phyloP scores from a whole-genome alignment of 2,797 vertebrate genomes.

The Moxostoma hubbsi region DNA sequence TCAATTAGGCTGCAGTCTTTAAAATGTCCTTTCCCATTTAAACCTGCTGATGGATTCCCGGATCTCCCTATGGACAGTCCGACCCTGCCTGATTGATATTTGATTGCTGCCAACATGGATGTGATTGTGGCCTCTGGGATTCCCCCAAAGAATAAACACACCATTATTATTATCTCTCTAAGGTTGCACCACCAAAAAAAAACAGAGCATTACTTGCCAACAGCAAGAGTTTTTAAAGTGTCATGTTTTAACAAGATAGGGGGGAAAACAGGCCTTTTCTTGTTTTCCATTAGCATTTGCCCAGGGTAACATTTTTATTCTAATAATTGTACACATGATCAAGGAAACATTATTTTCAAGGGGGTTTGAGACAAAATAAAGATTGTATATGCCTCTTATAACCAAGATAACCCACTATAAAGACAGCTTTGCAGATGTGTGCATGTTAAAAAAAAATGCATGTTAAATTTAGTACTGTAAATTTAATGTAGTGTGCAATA shows the following conservation, averaged over 20 bases:
- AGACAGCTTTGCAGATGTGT: too few relatives aligned
- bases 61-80: constrained; percentile 41
- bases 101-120: constrained; percentile 56
- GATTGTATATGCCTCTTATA: neutral
- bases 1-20: constrained; percentile 24
- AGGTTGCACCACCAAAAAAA: constrained; percentile 45
- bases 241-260: constrained; percentile 14
- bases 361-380: neutral
- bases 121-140: constrained; percentile 55
- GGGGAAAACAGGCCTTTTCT: neutral
- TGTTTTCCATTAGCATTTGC: constrained; percentile 15
- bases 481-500: too few relatives aligned
- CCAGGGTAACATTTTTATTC: neutral
- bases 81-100: constrained; percentile 49
- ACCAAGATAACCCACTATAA: too few relatives aligned
- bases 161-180: constrained; percentile 53
- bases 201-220: constrained; percentile 31
- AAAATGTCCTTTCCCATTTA: constrained; percentile 23
- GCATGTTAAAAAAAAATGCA: too few relatives aligned
- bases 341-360: neutral
- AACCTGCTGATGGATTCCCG: constrained; percentile 11
- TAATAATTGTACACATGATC: neutral
- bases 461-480: too few relatives aligned
- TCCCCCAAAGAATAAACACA: constrained; percentile 51
- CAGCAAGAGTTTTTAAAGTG: neutral